These are phyloP conservation scores for Aplysia californica DNA, from an alignment of 1,140 invertebrate species.

Conservation along the genomic window DNA sequence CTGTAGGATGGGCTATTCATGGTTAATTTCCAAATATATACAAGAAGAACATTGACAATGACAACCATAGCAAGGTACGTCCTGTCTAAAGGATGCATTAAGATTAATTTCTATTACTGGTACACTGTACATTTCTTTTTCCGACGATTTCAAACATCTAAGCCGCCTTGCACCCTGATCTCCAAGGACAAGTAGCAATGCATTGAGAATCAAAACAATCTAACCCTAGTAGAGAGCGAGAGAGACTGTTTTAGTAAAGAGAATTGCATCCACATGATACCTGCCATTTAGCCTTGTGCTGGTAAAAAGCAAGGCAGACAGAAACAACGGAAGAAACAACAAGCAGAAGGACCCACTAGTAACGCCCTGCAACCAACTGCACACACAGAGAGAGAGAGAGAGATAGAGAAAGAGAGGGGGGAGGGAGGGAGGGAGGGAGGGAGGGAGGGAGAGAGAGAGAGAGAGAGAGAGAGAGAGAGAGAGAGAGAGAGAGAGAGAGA, in stretches of 20 bases:
- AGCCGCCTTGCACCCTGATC: no score
- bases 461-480: conserved; percentile 15
- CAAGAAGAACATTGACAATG: no score
- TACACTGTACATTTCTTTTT: no score
- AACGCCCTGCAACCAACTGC: neutral
- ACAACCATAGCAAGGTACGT: no score
- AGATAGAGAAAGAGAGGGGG: neutral
- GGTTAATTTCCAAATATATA: no score
- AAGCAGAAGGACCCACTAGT: neutral
- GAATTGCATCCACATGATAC: neutral
- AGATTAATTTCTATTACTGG: neutral
- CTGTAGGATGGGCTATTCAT: no score
- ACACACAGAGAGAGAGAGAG: neutral
- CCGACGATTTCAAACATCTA: no score
- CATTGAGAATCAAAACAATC: neutral
- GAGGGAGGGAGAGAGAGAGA: conserved; percentile 19
- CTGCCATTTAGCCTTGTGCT: neutral
- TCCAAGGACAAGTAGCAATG: no score
- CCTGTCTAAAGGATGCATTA: neutral
- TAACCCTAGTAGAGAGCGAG: neutral
- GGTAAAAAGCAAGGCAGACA: neutral
- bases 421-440: neutral
- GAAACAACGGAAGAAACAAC: neutral
- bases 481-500: neutral
- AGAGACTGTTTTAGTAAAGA: neutral